phyloP scores from a whole-genome alignment of 2,113 vertebrate genomes.

The Tinamus guttatus region DNA sequence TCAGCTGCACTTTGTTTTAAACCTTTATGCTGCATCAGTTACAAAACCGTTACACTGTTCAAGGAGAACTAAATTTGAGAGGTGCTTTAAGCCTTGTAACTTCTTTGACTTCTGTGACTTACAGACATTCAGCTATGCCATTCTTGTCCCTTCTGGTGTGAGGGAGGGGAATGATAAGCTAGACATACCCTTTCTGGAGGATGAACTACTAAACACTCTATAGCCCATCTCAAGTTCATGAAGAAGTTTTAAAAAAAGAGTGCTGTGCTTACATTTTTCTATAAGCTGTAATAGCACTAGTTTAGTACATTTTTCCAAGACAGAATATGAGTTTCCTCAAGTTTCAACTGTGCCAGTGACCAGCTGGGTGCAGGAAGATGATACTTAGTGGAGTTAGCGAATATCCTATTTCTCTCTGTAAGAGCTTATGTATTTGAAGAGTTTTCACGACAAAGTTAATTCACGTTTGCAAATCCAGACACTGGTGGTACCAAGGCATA shows the following conservation, averaged over 20 bases:
- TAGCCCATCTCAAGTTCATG: background rate
- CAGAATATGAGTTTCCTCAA: background rate
- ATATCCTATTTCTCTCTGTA: background rate
- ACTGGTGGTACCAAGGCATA: background rate
- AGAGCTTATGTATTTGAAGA: background rate
- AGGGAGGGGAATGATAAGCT: background rate
- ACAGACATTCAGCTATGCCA: background rate
- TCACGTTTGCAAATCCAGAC: background rate
- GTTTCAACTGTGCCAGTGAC: background rate
- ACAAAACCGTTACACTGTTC: fast-evolving
- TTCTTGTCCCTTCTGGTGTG: background rate
- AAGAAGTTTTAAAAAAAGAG: background rate
- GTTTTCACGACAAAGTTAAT: background rate
- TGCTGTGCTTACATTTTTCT: background rate
- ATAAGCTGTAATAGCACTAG: fast-evolving
- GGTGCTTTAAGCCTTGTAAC: background rate
- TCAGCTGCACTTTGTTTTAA: background rate
- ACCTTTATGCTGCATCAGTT: background rate
- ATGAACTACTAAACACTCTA: background rate
- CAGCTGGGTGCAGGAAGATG: background rate
- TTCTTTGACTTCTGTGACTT: background rate
- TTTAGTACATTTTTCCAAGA: background rate
- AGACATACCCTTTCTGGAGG: background rate
- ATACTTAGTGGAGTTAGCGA: background rate
- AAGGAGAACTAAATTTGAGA: background rate